These are phyloP conservation scores for Heliconius erato DNA, from an alignment of 2,888 invertebrate genomes.

Conservation along the genomic window DNA sequence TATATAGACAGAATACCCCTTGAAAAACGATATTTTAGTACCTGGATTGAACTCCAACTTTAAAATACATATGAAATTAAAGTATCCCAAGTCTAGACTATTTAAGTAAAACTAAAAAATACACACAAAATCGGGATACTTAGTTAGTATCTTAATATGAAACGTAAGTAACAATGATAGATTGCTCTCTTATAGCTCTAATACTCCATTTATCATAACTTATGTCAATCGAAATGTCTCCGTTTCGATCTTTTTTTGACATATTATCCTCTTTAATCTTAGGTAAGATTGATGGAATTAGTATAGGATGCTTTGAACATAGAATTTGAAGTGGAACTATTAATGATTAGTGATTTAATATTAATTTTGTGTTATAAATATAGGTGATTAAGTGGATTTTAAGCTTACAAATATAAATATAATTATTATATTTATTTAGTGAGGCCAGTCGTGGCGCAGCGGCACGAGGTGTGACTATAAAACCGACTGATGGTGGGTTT, in stretches of 20 bases:
- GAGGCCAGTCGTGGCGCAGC: no score
- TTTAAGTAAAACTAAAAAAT: neutral
- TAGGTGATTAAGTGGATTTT: neutral
- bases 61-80: no score
- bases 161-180: slow-evolving; percentile 52
- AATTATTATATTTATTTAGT: no score
- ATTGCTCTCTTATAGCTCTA: slow-evolving; percentile 56
- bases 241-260: slow-evolving; percentile 36
- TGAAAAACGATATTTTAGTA: no score
- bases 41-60: no score
- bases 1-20: no score
- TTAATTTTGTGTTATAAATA: neutral
- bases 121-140: neutral
- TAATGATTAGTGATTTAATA: neutral
- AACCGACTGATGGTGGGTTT: no score
- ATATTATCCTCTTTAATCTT: slow-evolving; percentile 41
- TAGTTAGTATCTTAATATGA: neutral
- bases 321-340: neutral
- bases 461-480: no score
- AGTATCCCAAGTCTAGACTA: no score
- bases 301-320: slow-evolving; percentile 6
- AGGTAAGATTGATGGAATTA: slow-evolving; percentile 39
- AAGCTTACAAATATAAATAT: neutral
- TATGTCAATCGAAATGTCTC: slow-evolving; percentile 48
- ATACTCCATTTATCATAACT: slow-evolving; percentile 74